Evolutionary conservation across 1,140 invertebrate genomes (phyloP).

Genomic region (Trichogramma pretiosum): DNA sequence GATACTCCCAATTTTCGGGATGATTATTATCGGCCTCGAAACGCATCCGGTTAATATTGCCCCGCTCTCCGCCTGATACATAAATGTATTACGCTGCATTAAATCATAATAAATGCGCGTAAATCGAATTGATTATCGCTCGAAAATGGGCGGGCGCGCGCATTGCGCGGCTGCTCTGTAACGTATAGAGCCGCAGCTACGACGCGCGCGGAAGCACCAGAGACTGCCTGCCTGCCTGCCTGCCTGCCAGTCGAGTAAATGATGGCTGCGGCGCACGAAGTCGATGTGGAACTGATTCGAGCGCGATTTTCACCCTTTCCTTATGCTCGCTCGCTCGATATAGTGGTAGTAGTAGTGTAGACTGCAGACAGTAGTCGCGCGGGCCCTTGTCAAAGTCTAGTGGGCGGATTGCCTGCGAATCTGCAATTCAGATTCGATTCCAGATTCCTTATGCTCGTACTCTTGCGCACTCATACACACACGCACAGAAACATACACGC

Average conservation of each 20-base stretch:
- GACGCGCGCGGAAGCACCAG: too few species aligned
- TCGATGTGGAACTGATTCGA: constrained; percentile 33
- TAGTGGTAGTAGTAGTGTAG: too few species aligned
- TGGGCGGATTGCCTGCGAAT: constrained; percentile 22
- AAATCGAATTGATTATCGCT: constrained; percentile 36
- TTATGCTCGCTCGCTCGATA: not conserved
- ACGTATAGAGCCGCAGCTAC: too few species aligned
- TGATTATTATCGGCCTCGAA: too few species aligned
- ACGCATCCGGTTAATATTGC: too few species aligned
- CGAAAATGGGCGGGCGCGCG: constrained; percentile 19
- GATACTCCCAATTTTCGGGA: too few species aligned
- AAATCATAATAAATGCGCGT: constrained; percentile 32
- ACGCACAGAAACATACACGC: not conserved
- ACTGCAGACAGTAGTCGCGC: too few species aligned
- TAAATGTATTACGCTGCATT: too few species aligned
- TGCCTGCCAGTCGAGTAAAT: constrained; percentile 22
- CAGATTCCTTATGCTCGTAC: constrained; percentile 31
- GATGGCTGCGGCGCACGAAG: constrained; percentile 24
- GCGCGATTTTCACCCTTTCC: constrained; percentile 10
- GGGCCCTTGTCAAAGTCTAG: constrained; percentile 5
- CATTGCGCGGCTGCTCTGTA: too few species aligned
- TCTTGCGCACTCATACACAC: not conserved
- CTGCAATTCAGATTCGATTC: constrained; percentile 39
- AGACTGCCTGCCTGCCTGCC: constrained; percentile 6
- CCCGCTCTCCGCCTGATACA: too few species aligned